Evolutionary conservation across 2,797 vertebrate species (phyloP).

Genomic region (Xenops minutus): DNA sequence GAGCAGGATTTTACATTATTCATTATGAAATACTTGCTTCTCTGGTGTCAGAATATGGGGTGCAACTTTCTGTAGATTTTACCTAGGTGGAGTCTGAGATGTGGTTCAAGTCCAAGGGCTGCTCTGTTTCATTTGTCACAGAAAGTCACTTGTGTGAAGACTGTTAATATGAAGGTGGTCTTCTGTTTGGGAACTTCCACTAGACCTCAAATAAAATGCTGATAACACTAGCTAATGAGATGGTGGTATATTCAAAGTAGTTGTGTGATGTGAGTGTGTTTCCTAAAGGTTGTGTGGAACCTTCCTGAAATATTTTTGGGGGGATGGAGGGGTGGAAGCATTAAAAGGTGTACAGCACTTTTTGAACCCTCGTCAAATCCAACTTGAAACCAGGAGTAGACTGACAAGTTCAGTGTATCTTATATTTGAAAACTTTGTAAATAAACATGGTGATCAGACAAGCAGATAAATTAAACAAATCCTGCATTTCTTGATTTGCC

Average conservation of each 20-base stretch:
- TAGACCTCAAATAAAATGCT: neutral
- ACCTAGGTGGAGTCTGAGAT: neutral
- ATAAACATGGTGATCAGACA: neutral
- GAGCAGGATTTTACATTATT: neutral
- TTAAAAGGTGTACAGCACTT: neutral
- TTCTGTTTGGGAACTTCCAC: neutral
- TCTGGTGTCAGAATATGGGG: neutral
- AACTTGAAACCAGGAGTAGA: rapidly evolving
- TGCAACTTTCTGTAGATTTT: neutral
- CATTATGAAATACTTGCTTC: neutral
- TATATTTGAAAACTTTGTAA: neutral
- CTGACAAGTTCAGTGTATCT: neutral
- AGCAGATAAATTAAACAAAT: neutral
- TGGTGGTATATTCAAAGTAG: neutral
- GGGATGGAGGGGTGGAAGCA: neutral
- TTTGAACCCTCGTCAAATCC: neutral
- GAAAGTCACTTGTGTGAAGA: neutral
- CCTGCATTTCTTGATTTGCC: neutral
- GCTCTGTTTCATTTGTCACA: neutral
- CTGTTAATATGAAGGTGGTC: neutral
- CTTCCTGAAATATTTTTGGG: neutral
- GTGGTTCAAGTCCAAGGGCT: neutral
- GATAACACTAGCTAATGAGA: neutral
- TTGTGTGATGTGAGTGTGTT: neutral
- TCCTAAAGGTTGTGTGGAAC: neutral